phyloP scores from a whole-genome alignment of 2,113 vertebrate genomes.

The Mirounga angustirostris region DNA sequence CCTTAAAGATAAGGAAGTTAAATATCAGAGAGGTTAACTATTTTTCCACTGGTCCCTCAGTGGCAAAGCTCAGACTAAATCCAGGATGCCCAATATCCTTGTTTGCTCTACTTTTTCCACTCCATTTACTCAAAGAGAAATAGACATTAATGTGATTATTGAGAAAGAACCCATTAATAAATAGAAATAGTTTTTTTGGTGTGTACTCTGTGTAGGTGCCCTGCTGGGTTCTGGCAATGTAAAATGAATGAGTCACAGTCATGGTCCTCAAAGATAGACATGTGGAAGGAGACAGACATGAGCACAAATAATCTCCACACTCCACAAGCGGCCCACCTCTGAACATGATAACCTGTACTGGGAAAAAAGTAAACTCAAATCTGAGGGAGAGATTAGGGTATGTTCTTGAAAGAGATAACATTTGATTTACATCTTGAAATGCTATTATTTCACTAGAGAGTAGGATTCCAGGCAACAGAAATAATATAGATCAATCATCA shows the following conservation, averaged over 20 bases:
- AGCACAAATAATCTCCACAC: neutral
- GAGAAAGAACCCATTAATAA: neutral
- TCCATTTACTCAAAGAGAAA: neutral
- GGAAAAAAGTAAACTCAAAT: neutral
- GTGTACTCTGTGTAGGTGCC: neutral
- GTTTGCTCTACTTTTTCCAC: neutral
- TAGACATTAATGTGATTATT: neutral
- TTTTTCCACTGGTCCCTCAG: constrained; percentile 17
- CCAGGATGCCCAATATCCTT: neutral
- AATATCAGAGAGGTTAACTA: neutral
- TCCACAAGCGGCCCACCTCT: neutral
- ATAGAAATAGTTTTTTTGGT: neutral
- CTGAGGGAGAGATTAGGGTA: neutral
- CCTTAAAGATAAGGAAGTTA: neutral
- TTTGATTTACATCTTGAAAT: neutral
- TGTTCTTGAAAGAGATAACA: neutral
- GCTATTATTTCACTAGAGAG: neutral
- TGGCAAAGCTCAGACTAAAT: neutral
- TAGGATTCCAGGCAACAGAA: neutral
- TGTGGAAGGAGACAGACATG: neutral
- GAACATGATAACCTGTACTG: neutral
- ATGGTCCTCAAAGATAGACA: neutral
- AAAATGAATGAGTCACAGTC: neutral
- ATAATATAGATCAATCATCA: neutral
- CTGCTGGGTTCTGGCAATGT: neutral